Base-by-base conservation (phyloP, 2,113 vertebrate genomes). In the Nyctereutes procyonoides region DNA sequence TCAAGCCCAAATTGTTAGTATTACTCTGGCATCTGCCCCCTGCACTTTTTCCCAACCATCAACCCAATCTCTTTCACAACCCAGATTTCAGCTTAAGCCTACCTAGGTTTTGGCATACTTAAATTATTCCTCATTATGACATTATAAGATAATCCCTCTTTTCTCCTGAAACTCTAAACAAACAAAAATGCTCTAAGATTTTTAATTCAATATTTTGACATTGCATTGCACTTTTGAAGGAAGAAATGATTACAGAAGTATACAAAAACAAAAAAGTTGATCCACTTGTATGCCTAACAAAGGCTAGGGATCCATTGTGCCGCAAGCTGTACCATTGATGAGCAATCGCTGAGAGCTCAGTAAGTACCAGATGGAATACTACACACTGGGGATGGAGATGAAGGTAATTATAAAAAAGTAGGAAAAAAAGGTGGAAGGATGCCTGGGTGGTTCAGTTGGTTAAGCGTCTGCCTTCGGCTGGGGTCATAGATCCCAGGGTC, bases 71-170 rank as follows among this genome's bases (percentile, higher is more conserved):
- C 30, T 80, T 35, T 86, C 32, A 58, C 35, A 90, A 51, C 22
- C 58, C n/a, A 43, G 62, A n/a, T 62, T 88, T 67, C 79, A 94
- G 9, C 51, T 92, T 71, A 94, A 94, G 38, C 26, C n/a, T 35
- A 28, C 15, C 24, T 16, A 14, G 43, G 19, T 71, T 88, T 77
- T 76, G 71, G 22, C 20, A 71, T 67, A 53, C 58, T 62, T 76
- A 32, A 86, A 63, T 92, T 84, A 51, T 65, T 77, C 30, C 58
- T 22, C 32, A 17, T 86, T 71, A 82, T 28, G n/a, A 32, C 16
- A 60, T 95, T 97, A 93, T 32, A 82, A 92, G 63, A 90, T 79
- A 92, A 90, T 60, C 19, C 48, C 58, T 38, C 76, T 74, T 95
- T 94, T 90, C 88, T 93, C 51, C 5, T 13, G 24, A 56, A 85